phyloP scores from a whole-genome alignment of 35 echinoderm and acorn worm genomes.

The Hemicentrotus pulcherrimus region DNA sequence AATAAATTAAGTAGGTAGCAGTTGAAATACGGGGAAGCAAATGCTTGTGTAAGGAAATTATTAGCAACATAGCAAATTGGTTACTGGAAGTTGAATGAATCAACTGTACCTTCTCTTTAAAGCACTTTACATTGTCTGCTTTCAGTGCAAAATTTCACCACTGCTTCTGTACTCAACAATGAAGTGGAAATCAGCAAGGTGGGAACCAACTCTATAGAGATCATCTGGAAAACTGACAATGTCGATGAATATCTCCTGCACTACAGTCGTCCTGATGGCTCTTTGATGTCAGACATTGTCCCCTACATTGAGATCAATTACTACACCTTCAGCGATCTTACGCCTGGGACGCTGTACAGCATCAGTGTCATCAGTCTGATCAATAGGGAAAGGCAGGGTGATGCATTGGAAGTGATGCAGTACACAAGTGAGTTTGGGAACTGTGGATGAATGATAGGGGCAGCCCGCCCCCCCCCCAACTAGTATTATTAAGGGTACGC shows the following conservation, averaged over 20 bases:
- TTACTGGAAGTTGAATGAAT: too few species aligned
- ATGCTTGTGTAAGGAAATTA: too few species aligned
- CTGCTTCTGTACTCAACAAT: neutral
- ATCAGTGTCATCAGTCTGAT: neutral
- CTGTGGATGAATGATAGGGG: neutral
- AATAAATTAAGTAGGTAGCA: too few species aligned
- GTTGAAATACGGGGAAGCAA: too few species aligned
- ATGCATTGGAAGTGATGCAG: neutral
- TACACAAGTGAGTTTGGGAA: conserved; percentile 18
- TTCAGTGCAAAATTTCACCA: neutral
- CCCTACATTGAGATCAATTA: neutral
- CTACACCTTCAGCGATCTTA: neutral
- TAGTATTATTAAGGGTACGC: too few species aligned
- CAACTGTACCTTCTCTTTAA: too few species aligned
- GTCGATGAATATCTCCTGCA: conserved; percentile 17
- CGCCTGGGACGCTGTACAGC: neutral
- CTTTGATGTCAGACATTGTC: neutral
- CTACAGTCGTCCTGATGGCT: neutral
- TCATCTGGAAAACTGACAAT: neutral
- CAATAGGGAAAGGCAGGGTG: neutral
- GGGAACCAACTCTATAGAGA: conserved; percentile 1
- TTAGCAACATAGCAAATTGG: too few species aligned
- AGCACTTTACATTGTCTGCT: neutral
- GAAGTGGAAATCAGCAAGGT: neutral
- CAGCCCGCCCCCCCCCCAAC: too few species aligned